Percentiles rank a stretch among this genome's conserved stretches.
Conservation (phyloP, 2,888 invertebrate species). For the Elmis aenea region DNA sequence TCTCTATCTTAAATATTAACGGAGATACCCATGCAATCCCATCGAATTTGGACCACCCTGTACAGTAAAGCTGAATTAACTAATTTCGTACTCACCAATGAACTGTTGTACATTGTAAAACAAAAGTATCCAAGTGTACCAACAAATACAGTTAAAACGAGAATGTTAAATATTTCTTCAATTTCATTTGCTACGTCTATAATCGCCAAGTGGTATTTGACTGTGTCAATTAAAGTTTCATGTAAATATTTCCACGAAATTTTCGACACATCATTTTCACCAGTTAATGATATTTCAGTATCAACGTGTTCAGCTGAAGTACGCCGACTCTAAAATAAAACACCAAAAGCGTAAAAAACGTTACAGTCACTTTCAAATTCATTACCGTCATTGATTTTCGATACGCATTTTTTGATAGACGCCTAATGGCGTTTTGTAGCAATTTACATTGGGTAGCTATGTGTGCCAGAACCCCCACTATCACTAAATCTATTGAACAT, state of each 20-base stretch:
- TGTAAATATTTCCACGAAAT: conserved; percentile 11
- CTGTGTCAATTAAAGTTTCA: conserved; percentile 5
- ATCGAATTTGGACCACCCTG: too few relatives aligned
- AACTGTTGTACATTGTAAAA: conserved; percentile 3
- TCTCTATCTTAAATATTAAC: too few relatives aligned
- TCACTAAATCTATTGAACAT: conserved; percentile 15
- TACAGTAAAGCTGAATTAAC: too few relatives aligned
- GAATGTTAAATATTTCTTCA: conserved; percentile 17
- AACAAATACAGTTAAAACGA: conserved; percentile 10
- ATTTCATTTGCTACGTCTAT: conserved; percentile 15
- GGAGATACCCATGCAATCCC: too few relatives aligned
- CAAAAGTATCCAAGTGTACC: conserved; percentile 1
- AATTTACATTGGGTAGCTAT: conserved; percentile 19
- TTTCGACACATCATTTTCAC: too few relatives aligned
- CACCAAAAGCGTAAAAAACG: too few relatives aligned
- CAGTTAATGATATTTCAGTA: too few relatives aligned
- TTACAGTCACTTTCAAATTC: too few relatives aligned
- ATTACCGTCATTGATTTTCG: too few relatives aligned
- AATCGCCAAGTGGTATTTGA: conserved; percentile 19
- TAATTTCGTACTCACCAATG: conserved; percentile 1
- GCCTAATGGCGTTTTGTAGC: conserved; percentile 13
- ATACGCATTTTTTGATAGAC: conserved; percentile 3
- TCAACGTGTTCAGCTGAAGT: too few relatives aligned
- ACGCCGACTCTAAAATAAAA: too few relatives aligned
- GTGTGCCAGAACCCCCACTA: conserved; percentile 17